These are phyloP conservation scores for Cervus canadensis DNA, from an alignment of 2,113 vertebrate genomes.

Conservation along the genomic window DNA sequence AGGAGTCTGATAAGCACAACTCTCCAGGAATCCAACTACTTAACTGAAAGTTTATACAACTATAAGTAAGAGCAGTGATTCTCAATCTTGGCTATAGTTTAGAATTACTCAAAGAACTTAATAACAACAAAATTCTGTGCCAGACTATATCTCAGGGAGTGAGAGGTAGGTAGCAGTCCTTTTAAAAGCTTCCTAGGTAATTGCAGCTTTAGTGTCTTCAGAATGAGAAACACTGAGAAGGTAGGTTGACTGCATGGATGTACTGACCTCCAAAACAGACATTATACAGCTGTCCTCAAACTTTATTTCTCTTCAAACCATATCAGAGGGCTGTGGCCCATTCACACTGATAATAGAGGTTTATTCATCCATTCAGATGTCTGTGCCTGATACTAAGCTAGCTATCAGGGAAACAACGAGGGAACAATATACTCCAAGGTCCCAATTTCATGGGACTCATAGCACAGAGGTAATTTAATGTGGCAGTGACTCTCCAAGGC, in stretches of 20 bases:
- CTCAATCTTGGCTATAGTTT: background rate
- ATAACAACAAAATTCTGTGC: background rate
- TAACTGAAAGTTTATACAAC: slow-evolving; percentile 4
- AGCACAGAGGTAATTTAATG: background rate
- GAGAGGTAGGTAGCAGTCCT: background rate
- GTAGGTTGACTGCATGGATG: background rate
- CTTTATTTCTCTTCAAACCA: background rate
- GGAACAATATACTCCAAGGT: background rate
- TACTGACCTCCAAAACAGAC: background rate
- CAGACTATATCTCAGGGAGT: background rate
- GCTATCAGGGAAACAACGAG: background rate
- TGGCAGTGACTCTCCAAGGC: background rate
- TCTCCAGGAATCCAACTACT: background rate
- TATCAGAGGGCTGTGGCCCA: background rate
- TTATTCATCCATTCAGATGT: slow-evolving; percentile 3
- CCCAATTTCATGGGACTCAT: background rate
- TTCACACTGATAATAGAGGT: background rate
- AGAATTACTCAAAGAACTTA: background rate
- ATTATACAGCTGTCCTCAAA: background rate
- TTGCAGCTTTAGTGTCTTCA: background rate
- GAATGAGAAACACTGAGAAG: background rate
- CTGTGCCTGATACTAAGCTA: background rate
- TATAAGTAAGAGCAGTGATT: background rate
- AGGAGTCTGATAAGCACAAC: background rate
- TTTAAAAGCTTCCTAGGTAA: background rate